Conservation (phyloP, 37 sponge, comb jelly and placozoan genomes). For the Ianthella basta region DNA sequence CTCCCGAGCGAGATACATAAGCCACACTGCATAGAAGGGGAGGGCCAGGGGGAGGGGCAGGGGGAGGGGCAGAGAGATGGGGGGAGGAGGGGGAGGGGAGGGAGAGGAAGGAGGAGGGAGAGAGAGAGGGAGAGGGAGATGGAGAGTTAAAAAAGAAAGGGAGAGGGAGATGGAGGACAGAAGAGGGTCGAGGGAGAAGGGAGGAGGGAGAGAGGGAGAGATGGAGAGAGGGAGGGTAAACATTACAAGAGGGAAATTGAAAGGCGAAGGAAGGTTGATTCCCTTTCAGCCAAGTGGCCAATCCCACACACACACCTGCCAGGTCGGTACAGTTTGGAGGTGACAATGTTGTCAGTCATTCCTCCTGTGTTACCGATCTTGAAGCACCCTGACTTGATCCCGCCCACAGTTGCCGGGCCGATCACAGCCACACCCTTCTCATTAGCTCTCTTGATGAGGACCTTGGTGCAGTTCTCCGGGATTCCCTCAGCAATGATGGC, state of each 20-base stretch:
- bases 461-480: slow-evolving; percentile 93
- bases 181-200: no score
- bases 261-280: no score
- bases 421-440: slow-evolving; percentile 87
- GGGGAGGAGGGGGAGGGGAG: no score
- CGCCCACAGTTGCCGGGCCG: slow-evolving; percentile 98
- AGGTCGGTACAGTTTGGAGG: slow-evolving; percentile 94
- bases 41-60: background rate
- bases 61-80: background rate
- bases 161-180: no score
- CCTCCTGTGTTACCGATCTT: slow-evolving; percentile 99
- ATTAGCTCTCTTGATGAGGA: slow-evolving; percentile 76
- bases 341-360: slow-evolving; percentile 94
- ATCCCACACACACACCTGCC: slow-evolving; percentile 63
- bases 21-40: slow-evolving; percentile 72
- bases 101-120: no score
- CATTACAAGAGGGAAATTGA: no score
- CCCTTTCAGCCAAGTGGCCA: no score
- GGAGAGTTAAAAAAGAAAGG: no score
- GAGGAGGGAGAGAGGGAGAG: no score
- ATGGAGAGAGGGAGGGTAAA: no score
- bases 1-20: slow-evolving; percentile 97
- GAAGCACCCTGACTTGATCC: slow-evolving; percentile 98
- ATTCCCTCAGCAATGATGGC: slow-evolving; percentile 99
- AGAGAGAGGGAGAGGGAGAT: no score